Percentiles rank a stretch among this genome's conserved stretches.
Conservation (phyloP, 2,797 vertebrate genomes). For the Sebastes kiyomatsui region DNA sequence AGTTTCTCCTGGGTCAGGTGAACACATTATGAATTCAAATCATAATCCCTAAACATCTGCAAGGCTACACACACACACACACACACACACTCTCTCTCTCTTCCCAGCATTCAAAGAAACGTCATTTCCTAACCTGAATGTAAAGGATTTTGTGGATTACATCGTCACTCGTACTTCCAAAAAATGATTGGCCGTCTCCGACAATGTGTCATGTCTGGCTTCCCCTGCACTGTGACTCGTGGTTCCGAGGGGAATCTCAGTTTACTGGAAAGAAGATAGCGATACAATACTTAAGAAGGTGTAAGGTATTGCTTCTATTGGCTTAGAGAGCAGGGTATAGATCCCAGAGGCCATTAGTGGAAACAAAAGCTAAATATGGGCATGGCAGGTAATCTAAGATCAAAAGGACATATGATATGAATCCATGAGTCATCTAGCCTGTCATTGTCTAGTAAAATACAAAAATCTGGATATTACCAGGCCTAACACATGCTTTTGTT, state of each 20-base stretch:
- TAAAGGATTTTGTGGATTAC: constrained; percentile 9
- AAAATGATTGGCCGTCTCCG: neutral
- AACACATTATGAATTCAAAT: constrained; percentile 36
- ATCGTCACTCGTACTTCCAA: neutral
- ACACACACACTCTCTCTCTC: neutral
- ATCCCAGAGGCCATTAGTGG: constrained; percentile 66
- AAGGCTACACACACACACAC: neutral
- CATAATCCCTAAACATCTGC: neutral
- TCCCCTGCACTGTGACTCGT: neutral
- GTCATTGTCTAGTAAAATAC: neutral
- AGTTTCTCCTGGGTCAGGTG: constrained; percentile 12
- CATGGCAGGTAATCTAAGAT: constrained; percentile 56
- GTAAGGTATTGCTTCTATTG: constrained; percentile 38
- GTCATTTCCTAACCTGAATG: constrained; percentile 3
- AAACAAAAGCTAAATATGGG: constrained; percentile 64
- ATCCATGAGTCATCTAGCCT: constrained; percentile 5
- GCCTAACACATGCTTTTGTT: constrained; percentile 6
- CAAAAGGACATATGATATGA: constrained; percentile 49
- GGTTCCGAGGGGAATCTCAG: constrained; percentile 57
- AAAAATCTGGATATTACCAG: neutral
- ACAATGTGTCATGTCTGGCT: constrained; percentile 18
- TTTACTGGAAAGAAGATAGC: constrained; percentile 65
- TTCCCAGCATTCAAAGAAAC: neutral
- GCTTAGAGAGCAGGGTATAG: constrained; percentile 47
- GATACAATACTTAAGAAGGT: constrained; percentile 46